Evolutionary conservation across 1,140 invertebrate genomes (phyloP).

Genomic region (Drosophila tsacasi): DNA sequence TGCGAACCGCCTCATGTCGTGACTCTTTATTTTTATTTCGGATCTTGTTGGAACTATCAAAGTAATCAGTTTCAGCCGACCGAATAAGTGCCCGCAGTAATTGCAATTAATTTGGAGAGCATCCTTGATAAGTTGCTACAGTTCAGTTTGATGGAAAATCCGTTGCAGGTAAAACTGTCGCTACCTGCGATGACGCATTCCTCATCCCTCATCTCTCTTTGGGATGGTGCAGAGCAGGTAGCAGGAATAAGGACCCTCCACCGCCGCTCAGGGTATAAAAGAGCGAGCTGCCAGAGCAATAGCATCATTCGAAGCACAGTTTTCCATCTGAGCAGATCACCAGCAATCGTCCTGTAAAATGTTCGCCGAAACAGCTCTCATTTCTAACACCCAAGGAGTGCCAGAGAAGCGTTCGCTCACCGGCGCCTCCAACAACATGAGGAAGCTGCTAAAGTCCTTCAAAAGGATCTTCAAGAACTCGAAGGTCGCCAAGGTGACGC

Average conservation of each 20-base stretch:
- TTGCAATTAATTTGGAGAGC: constrained; percentile 39
- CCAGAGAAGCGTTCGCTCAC: constrained; percentile 50
- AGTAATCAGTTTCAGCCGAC: constrained; percentile 20
- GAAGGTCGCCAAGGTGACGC: constrained; percentile 23
- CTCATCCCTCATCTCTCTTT: constrained; percentile 6
- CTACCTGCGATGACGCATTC: constrained; percentile 39
- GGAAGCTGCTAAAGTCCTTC: constrained; percentile 61
- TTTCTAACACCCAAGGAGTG: constrained; percentile 17
- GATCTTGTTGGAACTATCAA: constrained; percentile 32
- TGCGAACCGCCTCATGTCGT: not conserved
- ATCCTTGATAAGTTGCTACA: constrained; percentile 24
- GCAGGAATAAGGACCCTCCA: constrained; percentile 12
- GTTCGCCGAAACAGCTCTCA: constrained; percentile 43
- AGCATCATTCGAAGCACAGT: constrained; percentile 59
- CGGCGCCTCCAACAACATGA: constrained; percentile 62
- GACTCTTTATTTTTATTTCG: constrained; percentile 24
- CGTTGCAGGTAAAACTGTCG: constrained; percentile 22
- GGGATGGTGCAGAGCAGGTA: constrained; percentile 1
- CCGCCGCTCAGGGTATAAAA: constrained; percentile 56
- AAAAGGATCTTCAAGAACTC: constrained; percentile 54
- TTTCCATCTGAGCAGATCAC: constrained; percentile 43
- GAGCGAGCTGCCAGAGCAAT: not conserved
- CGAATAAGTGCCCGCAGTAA: constrained; percentile 29
- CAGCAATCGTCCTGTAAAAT: constrained; percentile 38
- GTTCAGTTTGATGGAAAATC: constrained; percentile 17